These are phyloP conservation scores for Mustelus asterias DNA, from an alignment of 2,113 vertebrate genomes.

Conservation along the genomic window DNA sequence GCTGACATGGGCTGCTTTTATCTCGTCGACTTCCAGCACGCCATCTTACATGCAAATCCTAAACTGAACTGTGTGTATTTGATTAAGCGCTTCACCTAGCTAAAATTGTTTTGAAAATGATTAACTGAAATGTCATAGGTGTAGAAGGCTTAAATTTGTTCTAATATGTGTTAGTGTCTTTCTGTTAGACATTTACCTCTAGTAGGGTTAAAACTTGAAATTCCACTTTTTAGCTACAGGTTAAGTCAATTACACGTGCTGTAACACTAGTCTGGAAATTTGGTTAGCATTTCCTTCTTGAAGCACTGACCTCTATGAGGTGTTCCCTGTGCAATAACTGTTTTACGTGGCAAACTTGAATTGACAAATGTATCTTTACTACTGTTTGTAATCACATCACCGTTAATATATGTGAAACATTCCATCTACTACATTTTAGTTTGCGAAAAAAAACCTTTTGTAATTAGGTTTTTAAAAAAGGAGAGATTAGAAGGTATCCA, in stretches of 20 bases:
- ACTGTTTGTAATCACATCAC: slow-evolving; percentile 39
- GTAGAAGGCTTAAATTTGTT: slow-evolving; percentile 30
- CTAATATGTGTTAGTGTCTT: slow-evolving; percentile 67
- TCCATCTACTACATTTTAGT: slow-evolving; percentile 17
- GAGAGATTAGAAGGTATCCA: background rate
- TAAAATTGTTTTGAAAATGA: slow-evolving; percentile 39
- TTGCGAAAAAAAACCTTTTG: background rate
- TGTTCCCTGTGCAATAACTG: slow-evolving; percentile 80
- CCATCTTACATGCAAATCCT: slow-evolving; percentile 1
- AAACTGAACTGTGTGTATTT: slow-evolving; percentile 3
- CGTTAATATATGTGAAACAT: background rate
- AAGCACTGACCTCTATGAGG: slow-evolving; percentile 79
- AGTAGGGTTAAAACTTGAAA: slow-evolving; percentile 60
- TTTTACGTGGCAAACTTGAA: slow-evolving; percentile 74
- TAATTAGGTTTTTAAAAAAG: background rate
- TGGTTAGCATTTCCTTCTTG: slow-evolving; percentile 46
- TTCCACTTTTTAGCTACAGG: background rate
- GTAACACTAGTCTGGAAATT: slow-evolving; percentile 37
- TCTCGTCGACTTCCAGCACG: background rate
- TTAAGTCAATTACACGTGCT: slow-evolving; percentile 38
- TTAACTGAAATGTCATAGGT: slow-evolving; percentile 39
- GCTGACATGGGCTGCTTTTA: slow-evolving; percentile 55
- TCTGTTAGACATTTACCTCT: slow-evolving; percentile 51
- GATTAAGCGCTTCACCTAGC: slow-evolving; percentile 38
- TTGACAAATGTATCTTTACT: slow-evolving; percentile 59